Evolutionary conservation across 2,888 invertebrate species (phyloP).

Genomic region (Tinea semifulvella): DNA sequence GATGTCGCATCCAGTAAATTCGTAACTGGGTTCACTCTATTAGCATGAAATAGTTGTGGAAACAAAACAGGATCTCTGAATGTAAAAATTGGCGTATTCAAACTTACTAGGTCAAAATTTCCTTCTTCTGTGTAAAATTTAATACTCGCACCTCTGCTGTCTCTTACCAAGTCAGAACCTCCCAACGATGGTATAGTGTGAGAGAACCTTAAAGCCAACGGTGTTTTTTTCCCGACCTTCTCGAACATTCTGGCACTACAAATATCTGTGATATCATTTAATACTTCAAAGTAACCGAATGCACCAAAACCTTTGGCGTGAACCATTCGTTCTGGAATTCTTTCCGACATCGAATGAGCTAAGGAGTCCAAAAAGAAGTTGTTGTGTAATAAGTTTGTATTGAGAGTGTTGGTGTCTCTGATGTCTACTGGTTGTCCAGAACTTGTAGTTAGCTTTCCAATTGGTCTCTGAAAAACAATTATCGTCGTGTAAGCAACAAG

Average conservation of each 20-base stretch:
- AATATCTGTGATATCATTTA: constrained; percentile 40
- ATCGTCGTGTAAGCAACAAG: constrained; percentile 73
- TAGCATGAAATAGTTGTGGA: not conserved
- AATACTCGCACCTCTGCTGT: constrained; percentile 41
- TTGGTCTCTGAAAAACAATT: constrained; percentile 40
- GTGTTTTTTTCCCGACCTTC: constrained; percentile 59
- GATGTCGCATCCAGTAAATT: not conserved
- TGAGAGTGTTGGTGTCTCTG: constrained; percentile 24
- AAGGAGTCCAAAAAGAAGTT: constrained; percentile 72
- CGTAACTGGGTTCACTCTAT: not conserved
- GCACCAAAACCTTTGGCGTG: constrained; percentile 89
- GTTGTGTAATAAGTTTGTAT: constrained; percentile 29
- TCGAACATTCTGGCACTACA: constrained; percentile 61
- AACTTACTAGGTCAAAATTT: constrained; percentile 20
- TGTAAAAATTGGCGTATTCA: not conserved
- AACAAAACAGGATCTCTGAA: constrained; percentile 3
- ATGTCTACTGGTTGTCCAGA: constrained; percentile 71
- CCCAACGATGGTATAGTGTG: constrained; percentile 71
- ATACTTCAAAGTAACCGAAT: constrained; percentile 71
- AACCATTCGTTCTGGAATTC: constrained; percentile 88
- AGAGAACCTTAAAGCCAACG: constrained; percentile 60
- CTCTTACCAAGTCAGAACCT: constrained; percentile 57
- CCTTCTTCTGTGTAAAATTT: constrained; percentile 11
- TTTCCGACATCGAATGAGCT: constrained; percentile 79
- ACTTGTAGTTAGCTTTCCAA: constrained; percentile 65